Evolutionary conservation across 1,140 invertebrate species (phyloP).

Genomic region (Heliconius eleuchia): DNA sequence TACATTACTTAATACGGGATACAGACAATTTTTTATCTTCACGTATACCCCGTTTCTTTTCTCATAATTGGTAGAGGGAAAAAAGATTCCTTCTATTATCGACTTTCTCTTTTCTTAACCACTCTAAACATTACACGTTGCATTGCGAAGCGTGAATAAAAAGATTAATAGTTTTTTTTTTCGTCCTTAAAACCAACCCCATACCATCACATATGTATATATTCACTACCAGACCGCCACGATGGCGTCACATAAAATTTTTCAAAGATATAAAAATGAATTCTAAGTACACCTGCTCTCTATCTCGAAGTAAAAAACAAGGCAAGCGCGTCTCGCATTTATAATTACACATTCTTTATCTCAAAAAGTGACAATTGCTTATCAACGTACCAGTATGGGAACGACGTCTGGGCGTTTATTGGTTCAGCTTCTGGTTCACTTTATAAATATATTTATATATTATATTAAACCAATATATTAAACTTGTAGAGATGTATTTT

Average conservation of each 20-base stretch:
- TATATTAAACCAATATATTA: neutral
- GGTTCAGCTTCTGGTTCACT: neutral
- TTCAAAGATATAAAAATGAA: neutral
- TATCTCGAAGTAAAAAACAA: constrained; percentile 1
- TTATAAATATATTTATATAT: neutral
- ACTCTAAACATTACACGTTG: no score
- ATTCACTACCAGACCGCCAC: neutral
- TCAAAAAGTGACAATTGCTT: constrained; percentile 6
- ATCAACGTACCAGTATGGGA: constrained; percentile 7
- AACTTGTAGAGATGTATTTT: neutral
- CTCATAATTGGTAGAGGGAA: no score
- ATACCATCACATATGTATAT: no score
- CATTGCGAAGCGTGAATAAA: no score
- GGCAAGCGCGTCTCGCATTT: constrained; percentile 13
- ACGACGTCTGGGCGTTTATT: constrained; percentile 3
- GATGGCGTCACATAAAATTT: neutral
- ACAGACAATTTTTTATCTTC: no score
- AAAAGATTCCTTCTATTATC: no score
- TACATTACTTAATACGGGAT: no score
- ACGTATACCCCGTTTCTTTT: no score
- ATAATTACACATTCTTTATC: constrained; percentile 12
- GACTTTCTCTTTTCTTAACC: no score
- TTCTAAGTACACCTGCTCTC: constrained; percentile 13
- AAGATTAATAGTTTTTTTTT: no score
- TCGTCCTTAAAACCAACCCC: no score